phyloP scores from a whole-genome alignment of 1,140 invertebrate species.

The Pseudomyrmex concolor region DNA sequence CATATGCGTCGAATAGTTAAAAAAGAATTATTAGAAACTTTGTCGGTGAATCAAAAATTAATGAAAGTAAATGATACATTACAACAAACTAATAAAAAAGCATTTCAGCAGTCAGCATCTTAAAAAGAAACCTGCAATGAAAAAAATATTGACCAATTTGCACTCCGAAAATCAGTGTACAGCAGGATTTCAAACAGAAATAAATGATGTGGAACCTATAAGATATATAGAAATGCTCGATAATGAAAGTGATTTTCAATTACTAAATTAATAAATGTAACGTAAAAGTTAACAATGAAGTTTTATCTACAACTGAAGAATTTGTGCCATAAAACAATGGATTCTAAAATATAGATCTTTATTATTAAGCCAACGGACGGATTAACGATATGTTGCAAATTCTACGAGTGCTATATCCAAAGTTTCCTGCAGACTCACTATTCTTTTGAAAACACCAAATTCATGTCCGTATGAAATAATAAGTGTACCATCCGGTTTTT shows the following conservation, averaged over 20 bases:
- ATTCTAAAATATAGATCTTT: slow-evolving; percentile 16
- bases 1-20: neutral
- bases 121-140: too few relatives aligned
- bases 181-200: slow-evolving; percentile 3
- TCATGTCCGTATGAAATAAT: slow-evolving; percentile 16
- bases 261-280: too few relatives aligned
- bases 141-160: neutral
- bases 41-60: neutral
- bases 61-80: neutral
- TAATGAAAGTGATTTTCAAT: too few relatives aligned
- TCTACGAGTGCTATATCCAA: slow-evolving; percentile 16
- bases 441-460: slow-evolving; percentile 20
- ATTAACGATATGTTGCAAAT: slow-evolving; percentile 33
- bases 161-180: slow-evolving; percentile 3
- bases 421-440: slow-evolving; percentile 16
- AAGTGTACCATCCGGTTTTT: neutral
- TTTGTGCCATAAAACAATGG: slow-evolving; percentile 9
- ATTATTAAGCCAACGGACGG: slow-evolving; percentile 16
- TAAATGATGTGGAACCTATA: neutral
- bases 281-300: neutral
- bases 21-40: slow-evolving; percentile 5
- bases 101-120: too few relatives aligned
- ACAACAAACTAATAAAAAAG: neutral
- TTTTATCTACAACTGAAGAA: neutral
- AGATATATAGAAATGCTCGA: neutral